Percentiles rank a stretch among this genome's conserved stretches.
Conservation (phyloP, 2,888 invertebrate species). For the Thymelicus lineola region DNA sequence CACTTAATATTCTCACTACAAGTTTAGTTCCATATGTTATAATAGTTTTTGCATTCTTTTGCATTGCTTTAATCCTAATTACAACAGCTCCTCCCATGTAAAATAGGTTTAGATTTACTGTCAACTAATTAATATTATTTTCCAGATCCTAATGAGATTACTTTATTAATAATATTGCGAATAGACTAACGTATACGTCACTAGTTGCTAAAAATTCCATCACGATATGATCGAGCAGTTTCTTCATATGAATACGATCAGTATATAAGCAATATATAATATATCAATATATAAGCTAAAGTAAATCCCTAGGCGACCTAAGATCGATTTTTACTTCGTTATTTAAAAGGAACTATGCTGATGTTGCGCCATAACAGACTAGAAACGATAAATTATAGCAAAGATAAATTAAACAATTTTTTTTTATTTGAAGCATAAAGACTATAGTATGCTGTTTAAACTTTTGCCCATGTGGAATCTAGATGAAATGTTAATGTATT, state of each 20-base stretch:
- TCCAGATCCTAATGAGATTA: conserved; percentile 14
- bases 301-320: conserved; percentile 16
- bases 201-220: conserved; percentile 40
- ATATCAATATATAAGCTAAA: conserved; percentile 27
- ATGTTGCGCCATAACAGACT: conserved; percentile 26
- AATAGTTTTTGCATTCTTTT: conserved; percentile 45
- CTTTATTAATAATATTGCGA: conserved; percentile 20
- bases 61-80: conserved; percentile 49
- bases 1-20: conserved; percentile 80
- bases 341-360: conserved; percentile 32
- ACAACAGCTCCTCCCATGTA: conserved; percentile 48
- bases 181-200: conserved; percentile 47
- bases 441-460: not conserved
- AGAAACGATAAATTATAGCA: conserved; percentile 1
- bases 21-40: conserved; percentile 58
- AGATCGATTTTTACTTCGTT: conserved; percentile 8
- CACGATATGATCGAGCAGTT: conserved; percentile 51
- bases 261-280: too few relatives aligned
- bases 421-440: not conserved
- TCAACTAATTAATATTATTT: conserved; percentile 10
- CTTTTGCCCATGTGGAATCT: not conserved
- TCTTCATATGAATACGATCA: conserved; percentile 19
- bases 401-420: not conserved
- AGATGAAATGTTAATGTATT: not conserved
- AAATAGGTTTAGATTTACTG: conserved; percentile 26